Base-by-base conservation (phyloP, 2,888 invertebrate species). In the Drosophila paranaensis region DNA sequence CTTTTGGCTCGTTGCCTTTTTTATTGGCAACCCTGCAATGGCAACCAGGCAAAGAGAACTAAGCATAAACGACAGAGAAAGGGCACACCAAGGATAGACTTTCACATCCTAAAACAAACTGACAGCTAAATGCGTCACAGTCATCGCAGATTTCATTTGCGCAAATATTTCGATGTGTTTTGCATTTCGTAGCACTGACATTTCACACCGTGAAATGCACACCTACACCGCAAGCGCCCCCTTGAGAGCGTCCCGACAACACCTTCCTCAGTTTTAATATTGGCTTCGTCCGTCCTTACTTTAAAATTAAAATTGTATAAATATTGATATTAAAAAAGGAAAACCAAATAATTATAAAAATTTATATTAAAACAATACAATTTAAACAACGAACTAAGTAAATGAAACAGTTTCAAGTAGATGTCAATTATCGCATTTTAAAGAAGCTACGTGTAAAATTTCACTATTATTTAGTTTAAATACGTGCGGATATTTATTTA, bases 121-220 rank as follows among this genome's bases (percentile, higher is more conserved):
- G 84, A 84, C 84, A 84, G 88, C 73, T 81, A 88, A 89, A 84
- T 84, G 79, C 76, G 69, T 81, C 79, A 74, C 81, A 86, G 76
- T 84, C 88, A 60, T 74, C 76, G 89, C 88, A 81, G 89, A 87
- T 89, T 89, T 89, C 84, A 87, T 71, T 79, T 74, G 61, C 67
- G 81, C 66, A 77, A 81, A 89, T 85, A 81, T 83, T 80, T 75
- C 87, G 67, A 89, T 84, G 89, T 84, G 63, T 89, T 89, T 89
- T 89, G 71, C 85, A 88, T 88, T 87, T 83, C 51, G 51, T 71
- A 53, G 45, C 62, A 81, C 50, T 82, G 83, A 77, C 83, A 74
- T 81, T 84, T 81, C 65, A 51, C 48, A 58, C 58, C 76, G 51
- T 13, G 39, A 63, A 58, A 48, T 6, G 9, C 20, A n/a, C 50